phyloP scores from a whole-genome alignment of 2,113 vertebrate genomes.

The Bagarius yarrelli region DNA sequence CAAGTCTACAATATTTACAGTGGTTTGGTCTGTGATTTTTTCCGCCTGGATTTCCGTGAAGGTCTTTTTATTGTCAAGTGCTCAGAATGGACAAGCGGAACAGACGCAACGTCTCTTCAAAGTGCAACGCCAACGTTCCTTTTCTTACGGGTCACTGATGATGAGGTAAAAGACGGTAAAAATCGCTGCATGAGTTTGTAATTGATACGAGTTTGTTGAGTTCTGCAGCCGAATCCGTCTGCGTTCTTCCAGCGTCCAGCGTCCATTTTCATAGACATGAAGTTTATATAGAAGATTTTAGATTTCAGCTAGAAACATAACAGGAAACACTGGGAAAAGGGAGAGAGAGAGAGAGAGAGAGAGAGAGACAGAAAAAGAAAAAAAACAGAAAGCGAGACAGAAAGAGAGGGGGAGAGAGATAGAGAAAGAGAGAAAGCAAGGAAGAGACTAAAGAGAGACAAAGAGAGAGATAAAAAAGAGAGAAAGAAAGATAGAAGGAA shows the following conservation, averaged over 20 bases:
- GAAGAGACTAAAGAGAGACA: no score
- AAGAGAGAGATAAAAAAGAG: no score
- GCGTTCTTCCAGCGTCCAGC: neutral
- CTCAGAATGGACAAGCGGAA: neutral
- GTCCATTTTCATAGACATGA: neutral
- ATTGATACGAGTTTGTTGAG: neutral
- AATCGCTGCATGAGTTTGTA: neutral
- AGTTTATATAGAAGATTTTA: neutral
- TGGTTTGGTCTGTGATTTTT: slow-evolving; percentile 22
- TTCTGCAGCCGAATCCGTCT: neutral
- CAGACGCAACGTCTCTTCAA: neutral
- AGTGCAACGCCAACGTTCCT: neutral
- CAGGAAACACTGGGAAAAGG: no score
- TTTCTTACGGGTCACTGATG: neutral
- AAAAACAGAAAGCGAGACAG: no score
- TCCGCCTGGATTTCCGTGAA: neutral
- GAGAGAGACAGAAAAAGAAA: no score
- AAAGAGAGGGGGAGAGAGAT: neutral
- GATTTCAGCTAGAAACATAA: no score
- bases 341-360: neutral
- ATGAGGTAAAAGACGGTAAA: slow-evolving; percentile 1
- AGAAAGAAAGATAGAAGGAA: no score
- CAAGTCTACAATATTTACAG: slow-evolving; percentile 44
- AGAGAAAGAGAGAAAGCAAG: no score
- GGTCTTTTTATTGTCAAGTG: slow-evolving; percentile 20